These are phyloP conservation scores for Chaetodon trifasciatus DNA, from an alignment of 2,797 vertebrate genomes.

Conservation along the genomic window DNA sequence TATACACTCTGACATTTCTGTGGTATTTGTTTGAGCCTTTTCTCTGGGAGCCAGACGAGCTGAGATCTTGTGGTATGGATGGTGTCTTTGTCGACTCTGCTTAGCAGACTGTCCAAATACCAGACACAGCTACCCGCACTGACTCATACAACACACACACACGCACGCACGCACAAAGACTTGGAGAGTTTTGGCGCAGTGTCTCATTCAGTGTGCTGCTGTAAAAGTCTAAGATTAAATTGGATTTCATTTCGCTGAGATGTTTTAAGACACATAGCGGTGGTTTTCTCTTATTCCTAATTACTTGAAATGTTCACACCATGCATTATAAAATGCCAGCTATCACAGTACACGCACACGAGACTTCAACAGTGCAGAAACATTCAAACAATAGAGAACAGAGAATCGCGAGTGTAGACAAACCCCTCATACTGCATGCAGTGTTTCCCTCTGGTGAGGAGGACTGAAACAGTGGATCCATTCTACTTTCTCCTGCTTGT, in stretches of 20 bases:
- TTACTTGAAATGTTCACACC: background rate
- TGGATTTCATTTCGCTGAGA: background rate
- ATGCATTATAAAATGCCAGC: background rate
- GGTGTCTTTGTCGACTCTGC: constrained; percentile 32
- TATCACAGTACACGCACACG: background rate
- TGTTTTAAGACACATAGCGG: background rate
- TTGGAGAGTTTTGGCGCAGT: too few species aligned
- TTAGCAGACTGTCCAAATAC: constrained; percentile 47
- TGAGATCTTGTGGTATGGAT: constrained; percentile 28
- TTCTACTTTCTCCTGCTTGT: background rate
- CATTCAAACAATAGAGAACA: background rate
- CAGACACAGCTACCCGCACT: constrained; percentile 15
- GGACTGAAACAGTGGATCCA: background rate
- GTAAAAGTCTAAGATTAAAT: background rate
- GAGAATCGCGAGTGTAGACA: background rate
- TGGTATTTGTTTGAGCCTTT: constrained; percentile 61
- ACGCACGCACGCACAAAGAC: background rate
- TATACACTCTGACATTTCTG: constrained; percentile 57
- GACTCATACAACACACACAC: background rate
- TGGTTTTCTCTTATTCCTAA: background rate
- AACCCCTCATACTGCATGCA: too few species aligned
- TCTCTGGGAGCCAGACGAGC: constrained; percentile 26
- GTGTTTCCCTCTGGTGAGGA: too few species aligned
- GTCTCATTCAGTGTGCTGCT: background rate
- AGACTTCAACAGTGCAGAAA: background rate